Conservation (phyloP, 2,888 invertebrate genomes). For the Chymomyza caudatula region DNA sequence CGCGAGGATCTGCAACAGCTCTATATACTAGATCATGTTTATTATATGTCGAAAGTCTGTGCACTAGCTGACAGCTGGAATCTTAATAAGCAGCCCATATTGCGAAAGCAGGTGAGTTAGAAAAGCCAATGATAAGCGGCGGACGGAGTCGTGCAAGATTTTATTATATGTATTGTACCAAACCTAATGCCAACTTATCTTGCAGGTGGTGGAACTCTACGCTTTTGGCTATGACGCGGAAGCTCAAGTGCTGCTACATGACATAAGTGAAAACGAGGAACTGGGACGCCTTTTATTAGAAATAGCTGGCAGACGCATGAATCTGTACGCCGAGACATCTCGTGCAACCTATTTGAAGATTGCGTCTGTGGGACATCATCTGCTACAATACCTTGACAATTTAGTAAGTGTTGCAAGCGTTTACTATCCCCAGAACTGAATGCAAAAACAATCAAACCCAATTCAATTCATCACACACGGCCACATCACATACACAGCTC, state of each 20-base stretch:
- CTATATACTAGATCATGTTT: slow-evolving; percentile 79
- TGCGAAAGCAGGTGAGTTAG: slow-evolving; percentile 86
- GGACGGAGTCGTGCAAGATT: too few relatives aligned
- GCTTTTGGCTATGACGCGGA: slow-evolving; percentile 82
- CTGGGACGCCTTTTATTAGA: slow-evolving; percentile 86
- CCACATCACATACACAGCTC: background rate
- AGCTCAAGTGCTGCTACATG: slow-evolving; percentile 82
- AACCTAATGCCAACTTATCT: background rate
- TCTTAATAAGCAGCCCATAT: slow-evolving; percentile 85
- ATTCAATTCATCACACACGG: background rate
- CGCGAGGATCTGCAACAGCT: slow-evolving; percentile 80
- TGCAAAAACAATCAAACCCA: slow-evolving; percentile 4
- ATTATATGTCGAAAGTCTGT: slow-evolving; percentile 87
- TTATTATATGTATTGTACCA: too few relatives aligned
- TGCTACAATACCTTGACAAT: slow-evolving; percentile 87
- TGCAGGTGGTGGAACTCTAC: slow-evolving; percentile 81
- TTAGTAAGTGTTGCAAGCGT: slow-evolving; percentile 79
- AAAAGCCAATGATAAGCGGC: too few relatives aligned
- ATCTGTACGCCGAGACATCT: slow-evolving; percentile 82
- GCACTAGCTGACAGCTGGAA: slow-evolving; percentile 87
- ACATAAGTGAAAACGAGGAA: slow-evolving; percentile 84
- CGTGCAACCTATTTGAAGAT: slow-evolving; percentile 83
- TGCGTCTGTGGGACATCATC: slow-evolving; percentile 86
- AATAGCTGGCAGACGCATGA: slow-evolving; percentile 89
- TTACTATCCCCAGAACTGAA: slow-evolving; percentile 52